Conservation (phyloP, 2,888 invertebrate genomes). For the Brachyptera putata region DNA sequence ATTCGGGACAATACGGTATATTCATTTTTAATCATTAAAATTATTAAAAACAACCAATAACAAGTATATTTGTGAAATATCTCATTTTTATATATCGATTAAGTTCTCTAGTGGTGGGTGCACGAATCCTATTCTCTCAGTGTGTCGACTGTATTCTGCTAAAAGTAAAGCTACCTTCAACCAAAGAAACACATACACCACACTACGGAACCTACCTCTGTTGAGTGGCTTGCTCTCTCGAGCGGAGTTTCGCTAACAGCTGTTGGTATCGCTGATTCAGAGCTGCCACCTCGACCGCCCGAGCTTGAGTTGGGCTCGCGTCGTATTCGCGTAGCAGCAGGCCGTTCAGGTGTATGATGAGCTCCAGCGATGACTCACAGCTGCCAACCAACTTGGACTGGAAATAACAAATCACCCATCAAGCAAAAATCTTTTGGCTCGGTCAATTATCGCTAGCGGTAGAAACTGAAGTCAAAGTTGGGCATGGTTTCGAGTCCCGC, state of each 20-base stretch:
- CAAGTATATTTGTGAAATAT: no score
- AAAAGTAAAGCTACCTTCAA: neutral
- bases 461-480: no score
- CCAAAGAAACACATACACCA: neutral
- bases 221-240: constrained; percentile 1
- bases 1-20: no score
- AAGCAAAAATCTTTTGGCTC: neutral
- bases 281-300: constrained; percentile 41
- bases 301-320: constrained; percentile 61
- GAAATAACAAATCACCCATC: constrained; percentile 17
- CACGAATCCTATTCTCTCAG: no score
- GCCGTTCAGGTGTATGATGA: constrained; percentile 74
- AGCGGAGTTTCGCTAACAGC: constrained; percentile 49
- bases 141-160: no score
- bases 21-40: no score
- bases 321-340: constrained; percentile 70
- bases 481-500: no score
- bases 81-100: no score
- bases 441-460: no score
- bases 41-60: no score
- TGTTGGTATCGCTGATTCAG: constrained; percentile 55
- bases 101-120: no score
- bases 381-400: constrained; percentile 68
- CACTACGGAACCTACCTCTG: neutral
- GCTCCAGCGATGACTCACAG: constrained; percentile 75